These are phyloP conservation scores for Hirundo rustica DNA, from an alignment of 2,797 vertebrate species.

Conservation along the genomic window DNA sequence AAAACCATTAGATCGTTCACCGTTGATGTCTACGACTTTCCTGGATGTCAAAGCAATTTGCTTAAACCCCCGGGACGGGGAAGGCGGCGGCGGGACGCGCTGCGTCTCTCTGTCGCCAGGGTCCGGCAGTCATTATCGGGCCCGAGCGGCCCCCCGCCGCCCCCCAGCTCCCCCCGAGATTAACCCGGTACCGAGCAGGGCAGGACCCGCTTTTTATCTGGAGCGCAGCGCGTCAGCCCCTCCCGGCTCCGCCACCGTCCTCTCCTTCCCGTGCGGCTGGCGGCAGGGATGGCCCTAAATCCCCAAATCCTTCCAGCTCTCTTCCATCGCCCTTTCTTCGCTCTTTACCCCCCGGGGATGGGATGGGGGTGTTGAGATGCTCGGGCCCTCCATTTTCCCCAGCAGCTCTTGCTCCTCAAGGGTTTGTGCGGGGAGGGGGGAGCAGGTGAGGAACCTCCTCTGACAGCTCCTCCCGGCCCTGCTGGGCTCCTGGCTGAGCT, in stretches of 20 bases:
- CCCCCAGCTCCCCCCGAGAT: neutral
- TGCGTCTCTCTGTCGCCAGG: slow-evolving; percentile 83
- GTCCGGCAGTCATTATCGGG: slow-evolving; percentile 47
- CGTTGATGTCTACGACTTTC: slow-evolving; percentile 74
- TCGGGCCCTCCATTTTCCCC: fast-evolving
- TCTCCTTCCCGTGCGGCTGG: neutral
- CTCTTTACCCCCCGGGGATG: too few relatives aligned
- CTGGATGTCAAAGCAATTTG: slow-evolving; percentile 85
- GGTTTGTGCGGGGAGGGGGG: too few relatives aligned
- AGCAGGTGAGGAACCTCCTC: neutral
- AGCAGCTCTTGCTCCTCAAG: fast-evolving
- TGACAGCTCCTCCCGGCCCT: neutral
- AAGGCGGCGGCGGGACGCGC: slow-evolving; percentile 71
- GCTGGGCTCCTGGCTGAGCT: neutral
- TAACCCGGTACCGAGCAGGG: slow-evolving; percentile 10
- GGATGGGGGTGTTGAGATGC: neutral
- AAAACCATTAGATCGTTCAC: slow-evolving; percentile 80
- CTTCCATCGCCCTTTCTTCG: too few relatives aligned
- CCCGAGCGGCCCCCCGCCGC: neutral
- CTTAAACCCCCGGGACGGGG: slow-evolving; percentile 79
- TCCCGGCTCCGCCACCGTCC: neutral
- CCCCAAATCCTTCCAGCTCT: neutral
- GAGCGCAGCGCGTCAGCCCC: neutral
- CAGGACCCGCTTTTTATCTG: neutral
- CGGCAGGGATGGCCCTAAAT: neutral